Percentiles rank a stretch among this genome's conserved stretches.
Conservation (phyloP, 2,888 invertebrate species). For the Drosophila hamatofila region DNA sequence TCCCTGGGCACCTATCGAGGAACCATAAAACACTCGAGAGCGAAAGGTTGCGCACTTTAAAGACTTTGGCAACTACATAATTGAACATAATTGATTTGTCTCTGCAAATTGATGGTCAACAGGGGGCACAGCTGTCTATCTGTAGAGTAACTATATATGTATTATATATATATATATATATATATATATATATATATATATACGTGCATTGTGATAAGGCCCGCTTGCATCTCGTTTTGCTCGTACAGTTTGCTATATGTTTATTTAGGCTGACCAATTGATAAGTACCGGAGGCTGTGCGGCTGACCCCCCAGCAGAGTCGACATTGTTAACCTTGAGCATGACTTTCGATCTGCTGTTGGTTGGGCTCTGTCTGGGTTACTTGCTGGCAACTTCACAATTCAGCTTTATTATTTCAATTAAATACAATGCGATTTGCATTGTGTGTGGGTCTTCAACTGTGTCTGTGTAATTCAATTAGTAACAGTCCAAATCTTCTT, state of each 20-base stretch:
- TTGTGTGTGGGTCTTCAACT: constrained; percentile 68
- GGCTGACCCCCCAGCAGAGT: constrained; percentile 13
- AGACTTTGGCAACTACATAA: constrained; percentile 55
- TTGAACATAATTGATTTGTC: constrained; percentile 73
- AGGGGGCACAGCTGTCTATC: constrained; percentile 18
- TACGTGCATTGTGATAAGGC: constrained; percentile 45
- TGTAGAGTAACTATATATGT: constrained; percentile 11
- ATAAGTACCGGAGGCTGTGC: constrained; percentile 57
- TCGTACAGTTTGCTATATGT: constrained; percentile 44
- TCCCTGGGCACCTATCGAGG: constrained; percentile 52
- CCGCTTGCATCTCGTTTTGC: constrained; percentile 34
- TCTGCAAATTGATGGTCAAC: constrained; percentile 44
- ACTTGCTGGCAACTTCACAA: constrained; percentile 66
- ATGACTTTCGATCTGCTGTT: constrained; percentile 39
- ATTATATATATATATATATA: constrained; percentile 7
- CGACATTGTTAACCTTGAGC: constrained; percentile 70
- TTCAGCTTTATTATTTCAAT: constrained; percentile 75
- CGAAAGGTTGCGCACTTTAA: constrained; percentile 47
- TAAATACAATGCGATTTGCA: constrained; percentile 77
- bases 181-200: constrained; percentile 18
- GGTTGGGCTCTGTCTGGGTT: constrained; percentile 15
- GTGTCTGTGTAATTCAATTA: constrained; percentile 73
- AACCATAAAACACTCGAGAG: constrained; percentile 49
- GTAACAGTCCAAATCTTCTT: constrained; percentile 39
- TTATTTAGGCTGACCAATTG: constrained; percentile 62